Evolutionary conservation across 2,113 vertebrate genomes (phyloP).

Genomic region (Fulica atra): DNA sequence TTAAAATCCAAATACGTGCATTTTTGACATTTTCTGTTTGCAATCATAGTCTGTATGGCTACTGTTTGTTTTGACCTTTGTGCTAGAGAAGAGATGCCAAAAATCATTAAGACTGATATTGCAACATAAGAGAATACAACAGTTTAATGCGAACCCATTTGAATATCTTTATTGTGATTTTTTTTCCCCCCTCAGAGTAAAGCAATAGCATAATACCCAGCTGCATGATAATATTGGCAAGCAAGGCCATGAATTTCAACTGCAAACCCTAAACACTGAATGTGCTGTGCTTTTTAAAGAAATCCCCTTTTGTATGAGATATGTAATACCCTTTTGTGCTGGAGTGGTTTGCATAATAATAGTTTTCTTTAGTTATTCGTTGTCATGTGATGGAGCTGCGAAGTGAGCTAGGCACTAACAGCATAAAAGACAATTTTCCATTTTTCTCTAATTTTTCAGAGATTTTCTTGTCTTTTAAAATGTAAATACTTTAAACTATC

Average conservation of each 20-base stretch:
- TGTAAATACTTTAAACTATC: conserved; percentile 65
- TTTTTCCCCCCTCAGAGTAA: neutral
- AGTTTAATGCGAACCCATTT: conserved; percentile 25
- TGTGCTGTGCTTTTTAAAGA: conserved; percentile 77
- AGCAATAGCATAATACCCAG: conserved; percentile 54
- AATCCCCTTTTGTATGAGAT: conserved; percentile 82
- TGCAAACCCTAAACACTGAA: conserved; percentile 70
- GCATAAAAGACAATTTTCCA: conserved; percentile 71
- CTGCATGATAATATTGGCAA: conserved; percentile 72
- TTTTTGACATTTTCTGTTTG: conserved; percentile 5
- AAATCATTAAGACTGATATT: conserved; percentile 48
- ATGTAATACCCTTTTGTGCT: conserved; percentile 81
- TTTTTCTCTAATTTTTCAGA: conserved; percentile 62
- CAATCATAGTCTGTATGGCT: neutral
- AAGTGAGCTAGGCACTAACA: conserved; percentile 65
- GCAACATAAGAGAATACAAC: conserved; percentile 32
- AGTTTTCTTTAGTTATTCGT: conserved; percentile 76
- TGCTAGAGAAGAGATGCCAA: neutral
- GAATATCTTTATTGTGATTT: conserved; percentile 66
- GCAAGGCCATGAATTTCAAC: conserved; percentile 68
- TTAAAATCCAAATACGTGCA: neutral
- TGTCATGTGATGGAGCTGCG: conserved; percentile 70
- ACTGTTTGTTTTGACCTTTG: conserved; percentile 38
- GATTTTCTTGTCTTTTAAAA: conserved; percentile 70
- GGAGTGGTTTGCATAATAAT: conserved; percentile 87